A percentile compares a stretch with the other conserved stretches of the same genome.
Evolutionary conservation across 2,797 vertebrate genomes (phyloP).

Genomic region (Numenius phaeopus): DNA sequence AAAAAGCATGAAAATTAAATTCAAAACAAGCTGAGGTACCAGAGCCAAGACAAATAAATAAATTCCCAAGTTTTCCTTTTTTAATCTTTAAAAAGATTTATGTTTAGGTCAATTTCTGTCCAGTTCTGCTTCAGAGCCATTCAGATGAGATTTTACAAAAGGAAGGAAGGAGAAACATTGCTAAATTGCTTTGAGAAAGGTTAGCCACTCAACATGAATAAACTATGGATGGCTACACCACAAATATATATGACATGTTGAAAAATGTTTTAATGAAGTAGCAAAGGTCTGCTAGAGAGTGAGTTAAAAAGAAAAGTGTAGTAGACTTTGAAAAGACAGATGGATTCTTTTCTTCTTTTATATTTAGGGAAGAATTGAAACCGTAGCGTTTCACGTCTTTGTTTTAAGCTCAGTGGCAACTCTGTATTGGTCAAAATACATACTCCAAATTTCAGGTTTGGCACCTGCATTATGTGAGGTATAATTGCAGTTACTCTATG

Average conservation of each 20-base stretch:
- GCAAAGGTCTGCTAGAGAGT: conserved; percentile 27
- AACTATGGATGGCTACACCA: neutral
- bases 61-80: neutral
- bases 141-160: conserved; percentile 34
- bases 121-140: conserved; percentile 33
- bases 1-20: conserved; percentile 7
- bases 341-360: conserved; percentile 19
- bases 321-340: conserved; percentile 11
- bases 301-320: conserved; percentile 2
- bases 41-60: conserved; percentile 31
- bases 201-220: conserved; percentile 32
- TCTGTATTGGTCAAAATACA: conserved; percentile 17
- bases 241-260: conserved; percentile 2
- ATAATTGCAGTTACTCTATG: conserved; percentile 63
- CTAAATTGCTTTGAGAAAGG: conserved; percentile 52
- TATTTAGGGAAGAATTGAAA: conserved; percentile 31
- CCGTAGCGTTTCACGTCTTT: neutral
- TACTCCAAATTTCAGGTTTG: conserved; percentile 16
- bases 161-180: conserved; percentile 18
- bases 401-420: neutral
- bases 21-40: conserved; percentile 5
- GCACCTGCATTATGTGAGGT: conserved; percentile 54
- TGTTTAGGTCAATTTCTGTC: conserved; percentile 12
- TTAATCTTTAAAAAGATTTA: conserved; percentile 16
- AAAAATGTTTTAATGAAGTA: conserved; percentile 60